Evolutionary conservation across 2,113 vertebrate species (phyloP), one percentile per base, ranked within the genome.

Genomic region (Aramus guarauna): DNA sequence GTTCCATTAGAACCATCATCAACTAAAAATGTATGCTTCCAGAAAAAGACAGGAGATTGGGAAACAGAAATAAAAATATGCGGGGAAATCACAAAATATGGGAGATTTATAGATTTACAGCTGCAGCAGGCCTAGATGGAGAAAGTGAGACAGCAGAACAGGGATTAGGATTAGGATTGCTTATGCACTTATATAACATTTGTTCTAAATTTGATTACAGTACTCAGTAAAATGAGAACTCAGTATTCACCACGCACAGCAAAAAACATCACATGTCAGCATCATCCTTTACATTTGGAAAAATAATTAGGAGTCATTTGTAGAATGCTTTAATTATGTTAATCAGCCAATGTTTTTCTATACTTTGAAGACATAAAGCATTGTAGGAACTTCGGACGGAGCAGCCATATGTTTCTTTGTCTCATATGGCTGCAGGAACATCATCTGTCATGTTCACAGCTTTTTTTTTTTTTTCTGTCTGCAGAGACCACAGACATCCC

Each of bases 71-170:
- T 68, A 75, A 81, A 97, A 96, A 83, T 90, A 79, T 48, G 66
- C 1, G 1, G 67, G 73, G 43, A 90, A 95, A 91, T 94, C 34
- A 81, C 4, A 9, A 95, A 96, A 97, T 92, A 90, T 56, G 73
- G 91, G 85, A 94, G 93, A 96, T 95, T 96, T 94, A 74, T 80
- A 89, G 90, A 84, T 91, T 89, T 92, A 85, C 71, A 94, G 90
- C 90, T 83, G 88, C 78, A 96, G 68, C 86, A 95, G 77, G 87
- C 85, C 91, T 90, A 60, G 56, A 85, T 77, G 71, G 68, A 92
- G 94, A 96, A 96, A 75, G 78, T 92, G 86, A 97, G 88, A 88
- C 32, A 92, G 60, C 78, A 94, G 88, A 92, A 94, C 92, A 97
- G 79, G 78, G 96, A 90, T 94, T 95, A 95, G 93, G 92, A 92